Percentiles rank a stretch among this genome's conserved stretches.
These are phyloP conservation scores for Tenebrio molitor DNA, from an alignment of 1,140 invertebrate genomes.

Conservation along the genomic window DNA sequence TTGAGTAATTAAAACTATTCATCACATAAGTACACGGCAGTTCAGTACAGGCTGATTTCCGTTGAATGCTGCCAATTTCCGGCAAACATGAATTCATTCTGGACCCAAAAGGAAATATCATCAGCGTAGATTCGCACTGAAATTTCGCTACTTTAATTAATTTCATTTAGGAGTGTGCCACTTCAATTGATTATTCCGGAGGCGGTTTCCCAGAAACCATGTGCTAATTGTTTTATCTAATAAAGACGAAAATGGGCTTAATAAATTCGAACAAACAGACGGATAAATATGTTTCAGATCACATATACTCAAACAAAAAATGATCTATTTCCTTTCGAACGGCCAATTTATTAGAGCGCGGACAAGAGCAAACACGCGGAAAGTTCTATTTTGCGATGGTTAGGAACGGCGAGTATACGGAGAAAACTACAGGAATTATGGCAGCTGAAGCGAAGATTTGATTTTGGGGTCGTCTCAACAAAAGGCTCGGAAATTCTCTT, in stretches of 20 bases:
- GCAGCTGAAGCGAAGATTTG: conserved; percentile 39
- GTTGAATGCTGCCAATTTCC: conserved; percentile 44
- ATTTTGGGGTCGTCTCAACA: conserved; percentile 7
- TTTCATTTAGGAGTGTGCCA: conserved; percentile 27
- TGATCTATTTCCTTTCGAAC: conserved; percentile 16
- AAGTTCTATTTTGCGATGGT: conserved; percentile 26
- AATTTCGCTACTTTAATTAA: conserved; percentile 36
- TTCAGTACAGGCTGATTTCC: conserved; percentile 19
- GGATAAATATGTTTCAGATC: conserved; percentile 38
- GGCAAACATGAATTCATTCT: conserved; percentile 35
- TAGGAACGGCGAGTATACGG: conserved; percentile 9
- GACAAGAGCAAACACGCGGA: conserved; percentile 36
- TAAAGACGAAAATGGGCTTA: conserved; percentile 12
- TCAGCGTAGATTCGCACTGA: conserved; percentile 6
- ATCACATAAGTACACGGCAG: conserved; percentile 39
- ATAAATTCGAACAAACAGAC: conserved; percentile 24
- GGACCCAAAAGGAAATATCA: conserved; percentile 30
- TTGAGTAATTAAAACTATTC: conserved; percentile 49
- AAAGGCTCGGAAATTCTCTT: conserved; percentile 17
- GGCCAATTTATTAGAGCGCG: conserved; percentile 30
- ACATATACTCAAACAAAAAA: conserved; percentile 39
- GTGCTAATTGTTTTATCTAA: conserved; percentile 31
- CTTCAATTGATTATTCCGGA: conserved; percentile 9
- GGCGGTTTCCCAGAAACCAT: conserved; percentile 4
- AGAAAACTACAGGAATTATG: conserved; percentile 29